Base-by-base conservation (phyloP, 1,140 invertebrate genomes). In the Drosophila carrolli region DNA sequence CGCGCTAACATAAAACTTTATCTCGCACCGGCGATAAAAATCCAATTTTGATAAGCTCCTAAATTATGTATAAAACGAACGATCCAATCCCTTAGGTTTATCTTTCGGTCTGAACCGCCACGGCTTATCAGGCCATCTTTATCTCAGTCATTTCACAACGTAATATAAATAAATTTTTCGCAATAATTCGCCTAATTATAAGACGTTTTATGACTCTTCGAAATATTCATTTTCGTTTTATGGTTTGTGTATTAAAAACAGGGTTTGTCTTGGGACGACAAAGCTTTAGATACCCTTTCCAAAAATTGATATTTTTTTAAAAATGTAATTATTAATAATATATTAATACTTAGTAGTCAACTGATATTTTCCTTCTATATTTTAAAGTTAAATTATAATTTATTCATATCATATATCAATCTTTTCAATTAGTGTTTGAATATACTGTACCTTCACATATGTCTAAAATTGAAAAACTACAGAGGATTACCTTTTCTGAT, bases 101-200 rank as follows among this genome's bases (percentile, higher is more conserved):
- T 71, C 65, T 71, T 48, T 8, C n/a, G 65, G 51, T 48, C 68
- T 13, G 10, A 3, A 8, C 37, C 16, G 7, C 10, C 0, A 9
- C 16, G 19, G 29, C 67, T 71, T 70, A 71, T 71, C 65, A 70
- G 10, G 7, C 29, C 11, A 10, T n/a, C 55, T 84, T 78, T 85
- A 76, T 85, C 81, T 77, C 43, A 27, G 29, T 37, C 60, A 51
- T 48, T 78, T 59, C 75, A 46, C 57, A 48, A 19, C 29, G 35
- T 10, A 43, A 50, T 43, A 59, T 57, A 79, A 57, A 65, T 78
- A 75, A 75, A 80, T 74, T 85, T 75, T 43, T 57, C 6, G 73
- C 67, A 70, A 81, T 84, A 65, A 85, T 71, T 81, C 75, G 44
- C 67, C 60, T 78, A 85, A 81, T 81, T 85, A 79, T 79, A 71